Evolutionary conservation across 1,140 invertebrate species (phyloP).

Genomic region (Octopus sinensis): DNA sequence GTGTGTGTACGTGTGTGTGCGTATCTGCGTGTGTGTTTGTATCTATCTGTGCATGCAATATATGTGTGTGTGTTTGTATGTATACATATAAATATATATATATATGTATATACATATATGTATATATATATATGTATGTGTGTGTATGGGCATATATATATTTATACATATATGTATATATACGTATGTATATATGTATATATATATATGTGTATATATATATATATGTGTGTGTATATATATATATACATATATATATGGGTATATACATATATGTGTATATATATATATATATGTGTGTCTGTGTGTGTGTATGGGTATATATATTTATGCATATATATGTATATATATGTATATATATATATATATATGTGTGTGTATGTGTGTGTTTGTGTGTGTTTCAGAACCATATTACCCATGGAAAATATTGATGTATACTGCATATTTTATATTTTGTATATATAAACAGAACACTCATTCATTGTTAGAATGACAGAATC

Average conservation of each 20-base stretch:
- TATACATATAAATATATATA: neutral
- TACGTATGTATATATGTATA: neutral
- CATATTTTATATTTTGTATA: too few relatives aligned
- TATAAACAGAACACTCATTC: too few relatives aligned
- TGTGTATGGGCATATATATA: neutral
- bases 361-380: neutral
- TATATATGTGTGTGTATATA: neutral
- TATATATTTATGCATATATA: neutral
- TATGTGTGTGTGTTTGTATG: neutral
- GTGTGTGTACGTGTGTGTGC: too few relatives aligned
- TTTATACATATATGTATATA: neutral
- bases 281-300: neutral
- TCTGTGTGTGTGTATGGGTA: neutral
- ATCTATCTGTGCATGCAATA: too few relatives aligned
- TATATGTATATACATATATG: neutral
- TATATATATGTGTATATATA: neutral
- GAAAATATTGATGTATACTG: too few relatives aligned
- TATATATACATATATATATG: neutral
- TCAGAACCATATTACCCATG: neutral
- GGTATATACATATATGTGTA: neutral
- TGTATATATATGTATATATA: neutral
- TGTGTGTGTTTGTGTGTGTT: neutral
- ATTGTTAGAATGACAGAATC: too few relatives aligned
- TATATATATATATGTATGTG: neutral
- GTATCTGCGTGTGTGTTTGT: too few relatives aligned